phyloP scores from a whole-genome alignment of 2,797 vertebrate species.

The Gymnocypris eckloni region DNA sequence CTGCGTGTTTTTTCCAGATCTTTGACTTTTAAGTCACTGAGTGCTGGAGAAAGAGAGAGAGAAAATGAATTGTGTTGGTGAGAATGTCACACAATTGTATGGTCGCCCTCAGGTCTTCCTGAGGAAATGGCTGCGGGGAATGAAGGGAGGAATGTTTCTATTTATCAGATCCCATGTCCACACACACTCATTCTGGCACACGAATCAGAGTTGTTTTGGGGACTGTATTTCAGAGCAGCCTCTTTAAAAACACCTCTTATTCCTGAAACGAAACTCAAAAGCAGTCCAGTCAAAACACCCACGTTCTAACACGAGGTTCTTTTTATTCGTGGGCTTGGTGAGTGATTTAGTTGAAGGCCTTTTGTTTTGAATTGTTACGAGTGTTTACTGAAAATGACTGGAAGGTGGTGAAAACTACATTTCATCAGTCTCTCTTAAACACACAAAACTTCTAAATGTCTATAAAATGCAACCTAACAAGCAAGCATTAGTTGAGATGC shows the following conservation, averaged over 20 bases:
- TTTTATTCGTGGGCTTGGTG: background rate
- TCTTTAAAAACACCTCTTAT: background rate
- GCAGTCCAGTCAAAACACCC: conserved; percentile 7
- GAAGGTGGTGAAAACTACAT: background rate
- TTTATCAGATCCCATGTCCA: background rate
- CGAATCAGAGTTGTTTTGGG: background rate
- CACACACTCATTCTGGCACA: background rate
- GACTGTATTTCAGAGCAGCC: background rate
- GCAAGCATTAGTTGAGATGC: background rate
- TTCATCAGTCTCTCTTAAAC: background rate
- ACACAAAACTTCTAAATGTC: background rate
- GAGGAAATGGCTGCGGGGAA: conserved; percentile 44
- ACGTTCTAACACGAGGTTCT: background rate
- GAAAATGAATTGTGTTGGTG: conserved; percentile 29
- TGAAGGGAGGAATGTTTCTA: background rate
- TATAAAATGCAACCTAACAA: background rate
- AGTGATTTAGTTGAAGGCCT: background rate
- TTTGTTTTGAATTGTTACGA: background rate
- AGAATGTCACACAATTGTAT: conserved; percentile 44
- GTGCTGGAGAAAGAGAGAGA: conserved; percentile 64
- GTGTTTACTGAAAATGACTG: background rate
- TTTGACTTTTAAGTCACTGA: conserved; percentile 49
- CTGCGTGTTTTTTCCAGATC: conserved; percentile 8
- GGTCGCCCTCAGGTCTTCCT: conserved; percentile 44
- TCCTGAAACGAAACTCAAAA: conserved; percentile 17